These are phyloP conservation scores for Burhinus bistriatus DNA, from an alignment of 2,113 vertebrate genomes.

Conservation along the genomic window DNA sequence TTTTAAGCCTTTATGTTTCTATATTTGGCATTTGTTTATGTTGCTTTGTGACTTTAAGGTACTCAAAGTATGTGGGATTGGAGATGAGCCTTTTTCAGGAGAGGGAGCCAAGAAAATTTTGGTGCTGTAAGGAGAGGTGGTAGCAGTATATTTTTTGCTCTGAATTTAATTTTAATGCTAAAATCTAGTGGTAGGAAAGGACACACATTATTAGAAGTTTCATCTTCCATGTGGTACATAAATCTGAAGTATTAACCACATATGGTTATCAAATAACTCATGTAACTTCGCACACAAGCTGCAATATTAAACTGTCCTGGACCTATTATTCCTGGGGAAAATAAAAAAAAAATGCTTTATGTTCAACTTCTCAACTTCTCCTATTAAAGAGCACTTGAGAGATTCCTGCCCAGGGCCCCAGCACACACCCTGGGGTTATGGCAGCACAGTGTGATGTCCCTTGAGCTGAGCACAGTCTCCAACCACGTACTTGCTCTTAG, in stretches of 20 bases:
- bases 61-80: neutral
- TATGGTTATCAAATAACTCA: neutral
- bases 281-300: neutral
- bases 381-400: neutral
- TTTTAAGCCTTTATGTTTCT: neutral
- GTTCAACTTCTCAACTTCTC: neutral
- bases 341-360: neutral
- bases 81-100: neutral
- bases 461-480: no score
- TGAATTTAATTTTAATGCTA: neutral
- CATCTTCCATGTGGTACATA: neutral
- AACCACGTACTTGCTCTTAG: accelerated
- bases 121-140: neutral
- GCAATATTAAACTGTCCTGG: neutral
- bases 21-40: neutral
- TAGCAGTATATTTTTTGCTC: neutral
- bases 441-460: neutral
- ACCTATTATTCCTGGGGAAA: neutral
- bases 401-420: neutral
- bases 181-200: neutral
- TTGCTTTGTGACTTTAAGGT: neutral
- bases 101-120: neutral
- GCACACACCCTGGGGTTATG: neutral
- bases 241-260: neutral
- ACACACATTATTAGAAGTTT: neutral